Evolutionary conservation across 2,113 vertebrate genomes (phyloP).

Genomic region (Oryzias javanicus): DNA sequence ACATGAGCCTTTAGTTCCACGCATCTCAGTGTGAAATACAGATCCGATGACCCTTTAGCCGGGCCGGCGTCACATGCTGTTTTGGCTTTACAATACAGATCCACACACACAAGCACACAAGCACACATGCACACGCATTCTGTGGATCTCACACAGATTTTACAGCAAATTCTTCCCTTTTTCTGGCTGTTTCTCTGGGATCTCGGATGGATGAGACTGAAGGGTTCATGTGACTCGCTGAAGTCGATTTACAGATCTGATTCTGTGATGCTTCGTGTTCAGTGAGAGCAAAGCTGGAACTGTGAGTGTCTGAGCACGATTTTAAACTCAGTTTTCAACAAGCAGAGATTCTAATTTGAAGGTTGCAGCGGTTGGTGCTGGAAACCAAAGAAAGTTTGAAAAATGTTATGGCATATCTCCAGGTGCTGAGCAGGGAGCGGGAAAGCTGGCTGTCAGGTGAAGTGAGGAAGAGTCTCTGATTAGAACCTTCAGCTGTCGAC

Average conservation of each 20-base stretch:
- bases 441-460: too few relatives aligned
- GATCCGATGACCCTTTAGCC: conserved; percentile 21
- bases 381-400: too few relatives aligned
- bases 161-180: not conserved
- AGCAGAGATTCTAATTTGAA: too few relatives aligned
- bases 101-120: not conserved
- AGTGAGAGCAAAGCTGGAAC: not conserved
- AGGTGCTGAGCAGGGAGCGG: too few relatives aligned
- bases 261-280: not conserved
- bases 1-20: conserved; percentile 19
- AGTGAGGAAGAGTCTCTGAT: too few relatives aligned
- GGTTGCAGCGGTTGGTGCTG: too few relatives aligned
- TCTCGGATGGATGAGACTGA: conserved; percentile 12
- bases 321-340: too few relatives aligned
- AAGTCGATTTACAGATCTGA: not conserved
- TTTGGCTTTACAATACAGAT: not conserved
- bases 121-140: not conserved
- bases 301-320: too few relatives aligned
- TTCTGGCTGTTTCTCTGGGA: not conserved
- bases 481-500: too few relatives aligned
- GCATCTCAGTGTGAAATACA: conserved; percentile 20
- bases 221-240: conserved; percentile 11
- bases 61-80: conserved; percentile 33
- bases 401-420: too few relatives aligned
- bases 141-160: not conserved